Conservation (phyloP, 2,113 vertebrate species). For the Ammodytes dubius region DNA sequence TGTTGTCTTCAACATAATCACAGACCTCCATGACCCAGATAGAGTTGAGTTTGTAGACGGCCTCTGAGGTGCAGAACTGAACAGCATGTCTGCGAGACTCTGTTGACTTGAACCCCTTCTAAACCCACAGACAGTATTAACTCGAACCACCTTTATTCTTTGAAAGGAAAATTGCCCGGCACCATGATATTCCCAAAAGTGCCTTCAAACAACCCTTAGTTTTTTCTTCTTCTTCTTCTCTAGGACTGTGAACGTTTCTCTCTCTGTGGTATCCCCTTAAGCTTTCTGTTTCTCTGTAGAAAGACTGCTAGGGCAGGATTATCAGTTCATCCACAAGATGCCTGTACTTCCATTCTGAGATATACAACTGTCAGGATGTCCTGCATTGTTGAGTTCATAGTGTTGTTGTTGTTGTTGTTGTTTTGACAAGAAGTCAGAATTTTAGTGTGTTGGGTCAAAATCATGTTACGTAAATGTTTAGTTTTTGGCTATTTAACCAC, state of each 20-base stretch:
- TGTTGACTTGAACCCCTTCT: slow-evolving; percentile 79
- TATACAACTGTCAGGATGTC: slow-evolving; percentile 73
- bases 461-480: slow-evolving; percentile 24
- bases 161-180: slow-evolving; percentile 84
- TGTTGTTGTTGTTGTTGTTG: slow-evolving; percentile 48
- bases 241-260: slow-evolving; percentile 78
- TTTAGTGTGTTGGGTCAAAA: slow-evolving; percentile 64
- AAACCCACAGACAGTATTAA: slow-evolving; percentile 84
- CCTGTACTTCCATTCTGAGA: slow-evolving; percentile 73
- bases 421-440: slow-evolving; percentile 65
- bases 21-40: slow-evolving; percentile 78
- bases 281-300: slow-evolving; percentile 80
- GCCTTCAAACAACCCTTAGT: slow-evolving; percentile 84
- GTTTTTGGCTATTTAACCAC: slow-evolving; percentile 37
- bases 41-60: slow-evolving; percentile 71
- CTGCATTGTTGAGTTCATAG: slow-evolving; percentile 56
- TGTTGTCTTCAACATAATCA: slow-evolving; percentile 73
- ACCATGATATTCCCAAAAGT: slow-evolving; percentile 84
- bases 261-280: slow-evolving; percentile 83
- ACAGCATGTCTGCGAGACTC: slow-evolving; percentile 77
- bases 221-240: slow-evolving; percentile 58
- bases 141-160: slow-evolving; percentile 85
- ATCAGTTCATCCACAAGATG: slow-evolving; percentile 77
- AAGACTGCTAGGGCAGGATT: slow-evolving; percentile 72
- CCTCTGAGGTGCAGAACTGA: slow-evolving; percentile 80